Conservation (phyloP, 2,888 invertebrate genomes). For the Teleogryllus oceanicus region DNA sequence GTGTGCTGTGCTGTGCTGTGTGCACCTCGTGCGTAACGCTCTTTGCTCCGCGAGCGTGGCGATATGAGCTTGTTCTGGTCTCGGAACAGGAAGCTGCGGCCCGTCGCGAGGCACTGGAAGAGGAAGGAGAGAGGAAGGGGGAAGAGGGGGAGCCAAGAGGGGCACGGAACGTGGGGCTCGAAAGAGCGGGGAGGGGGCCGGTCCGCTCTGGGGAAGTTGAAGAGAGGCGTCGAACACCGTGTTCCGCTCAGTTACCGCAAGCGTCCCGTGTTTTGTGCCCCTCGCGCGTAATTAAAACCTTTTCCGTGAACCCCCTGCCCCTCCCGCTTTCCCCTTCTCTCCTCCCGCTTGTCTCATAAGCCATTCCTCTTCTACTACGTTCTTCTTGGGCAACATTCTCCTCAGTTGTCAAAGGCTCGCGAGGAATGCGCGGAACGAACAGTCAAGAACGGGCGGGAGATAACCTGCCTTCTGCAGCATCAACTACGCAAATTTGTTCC, state of each 20-base stretch:
- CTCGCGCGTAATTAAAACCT: not conserved
- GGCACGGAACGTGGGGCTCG: not conserved
- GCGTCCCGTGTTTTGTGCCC: not conserved
- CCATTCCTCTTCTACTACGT: not conserved
- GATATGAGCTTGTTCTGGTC: too few relatives aligned
- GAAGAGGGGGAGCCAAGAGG: not conserved
- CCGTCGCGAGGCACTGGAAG: not conserved
- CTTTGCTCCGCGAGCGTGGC: too few relatives aligned
- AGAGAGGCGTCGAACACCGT: not conserved
- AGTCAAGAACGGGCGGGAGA: too few relatives aligned
- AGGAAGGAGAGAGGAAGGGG: not conserved
- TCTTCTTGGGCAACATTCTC: not conserved
- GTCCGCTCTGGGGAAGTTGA: not conserved
- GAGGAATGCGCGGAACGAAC: too few relatives aligned
- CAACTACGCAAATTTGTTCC: too few relatives aligned
- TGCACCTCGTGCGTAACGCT: too few relatives aligned
- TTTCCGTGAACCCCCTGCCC: not conserved
- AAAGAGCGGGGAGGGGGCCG: not conserved
- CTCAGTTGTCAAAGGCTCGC: not conserved
- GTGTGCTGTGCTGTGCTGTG: too few relatives aligned
- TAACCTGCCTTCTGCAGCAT: too few relatives aligned
- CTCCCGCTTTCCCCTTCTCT: not conserved
- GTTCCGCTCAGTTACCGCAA: constrained; percentile 9
- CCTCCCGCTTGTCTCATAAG: not conserved
- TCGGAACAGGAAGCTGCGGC: too few relatives aligned